Percentiles rank a stretch among this genome's conserved stretches.
These are phyloP conservation scores for Ceyx cyanopectus DNA, from an alignment of 2,113 vertebrate genomes.

Conservation along the genomic window DNA sequence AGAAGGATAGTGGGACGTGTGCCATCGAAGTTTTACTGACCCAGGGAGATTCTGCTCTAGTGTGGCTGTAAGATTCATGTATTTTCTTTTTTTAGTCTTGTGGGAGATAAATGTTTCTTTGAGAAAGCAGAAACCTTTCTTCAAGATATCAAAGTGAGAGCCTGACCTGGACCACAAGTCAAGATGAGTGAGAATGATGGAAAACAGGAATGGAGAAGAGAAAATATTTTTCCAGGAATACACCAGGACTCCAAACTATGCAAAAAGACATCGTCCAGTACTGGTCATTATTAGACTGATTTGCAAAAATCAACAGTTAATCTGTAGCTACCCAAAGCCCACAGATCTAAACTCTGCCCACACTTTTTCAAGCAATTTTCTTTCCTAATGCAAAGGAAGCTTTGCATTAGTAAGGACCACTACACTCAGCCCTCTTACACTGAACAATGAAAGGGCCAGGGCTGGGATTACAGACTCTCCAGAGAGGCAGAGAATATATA, in stretches of 20 bases:
- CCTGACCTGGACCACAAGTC: neutral
- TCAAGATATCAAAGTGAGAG: neutral
- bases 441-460: neutral
- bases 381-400: neutral
- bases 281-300: neutral
- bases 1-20: neutral
- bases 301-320: neutral
- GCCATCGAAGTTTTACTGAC: slow-evolving; percentile 24
- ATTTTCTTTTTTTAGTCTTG: neutral
- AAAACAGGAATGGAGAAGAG: neutral
- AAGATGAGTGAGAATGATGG: neutral
- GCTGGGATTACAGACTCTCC: neutral
- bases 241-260: neutral
- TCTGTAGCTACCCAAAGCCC: neutral
- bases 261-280: neutral
- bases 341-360: neutral
- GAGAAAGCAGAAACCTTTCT: neutral
- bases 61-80: neutral
- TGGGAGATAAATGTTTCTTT: neutral
- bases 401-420: neutral
- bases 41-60: neutral
- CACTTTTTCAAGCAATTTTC: neutral
- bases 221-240: neutral
- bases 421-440: neutral
- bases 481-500: neutral